These are phyloP conservation scores for Daphoenositta chrysoptera DNA, from an alignment of 2,113 vertebrate genomes.

Conservation along the genomic window DNA sequence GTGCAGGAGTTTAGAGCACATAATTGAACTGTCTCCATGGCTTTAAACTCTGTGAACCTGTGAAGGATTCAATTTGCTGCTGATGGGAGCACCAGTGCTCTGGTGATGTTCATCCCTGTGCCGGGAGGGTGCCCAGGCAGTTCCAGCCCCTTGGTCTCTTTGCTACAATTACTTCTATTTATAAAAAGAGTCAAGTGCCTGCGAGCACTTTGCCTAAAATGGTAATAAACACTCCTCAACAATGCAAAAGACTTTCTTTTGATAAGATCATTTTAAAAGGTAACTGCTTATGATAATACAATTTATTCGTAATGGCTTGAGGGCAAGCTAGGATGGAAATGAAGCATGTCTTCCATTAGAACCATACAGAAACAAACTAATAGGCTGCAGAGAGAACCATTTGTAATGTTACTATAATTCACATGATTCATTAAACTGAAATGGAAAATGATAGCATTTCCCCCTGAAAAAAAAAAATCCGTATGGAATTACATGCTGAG, in stretches of 20 bases:
- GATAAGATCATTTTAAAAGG: conserved; percentile 84
- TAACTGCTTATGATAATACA: conserved; percentile 93
- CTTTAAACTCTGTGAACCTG: neutral
- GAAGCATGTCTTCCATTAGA: conserved; percentile 97
- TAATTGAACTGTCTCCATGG: neutral
- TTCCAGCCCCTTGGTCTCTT: neutral
- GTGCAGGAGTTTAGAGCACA: neutral
- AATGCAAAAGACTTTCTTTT: conserved; percentile 75
- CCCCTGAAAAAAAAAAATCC: conserved; percentile 83
- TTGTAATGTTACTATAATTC: conserved; percentile 99
- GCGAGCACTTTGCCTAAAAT: conserved; percentile 75
- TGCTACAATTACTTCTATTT: conserved; percentile 28
- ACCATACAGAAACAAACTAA: conserved; percentile 99
- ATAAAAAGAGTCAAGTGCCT: conserved; percentile 17
- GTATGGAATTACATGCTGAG: conserved; percentile 85
- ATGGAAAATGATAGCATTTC: conserved; percentile 95
- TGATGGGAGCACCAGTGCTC: neutral
- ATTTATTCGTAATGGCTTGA: conserved; percentile 88
- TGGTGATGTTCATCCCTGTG: neutral
- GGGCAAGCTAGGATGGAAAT: conserved; percentile 87
- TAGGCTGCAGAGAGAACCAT: conserved; percentile 96
- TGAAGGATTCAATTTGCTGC: neutral
- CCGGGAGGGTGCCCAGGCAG: neutral
- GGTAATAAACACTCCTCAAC: conserved; percentile 76
- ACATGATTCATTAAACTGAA: conserved; percentile 99